Evolutionary conservation across 2,797 vertebrate species (phyloP), one percentile per base, ranked within the genome.

Genomic region (Dromococcyx pavoninus): DNA sequence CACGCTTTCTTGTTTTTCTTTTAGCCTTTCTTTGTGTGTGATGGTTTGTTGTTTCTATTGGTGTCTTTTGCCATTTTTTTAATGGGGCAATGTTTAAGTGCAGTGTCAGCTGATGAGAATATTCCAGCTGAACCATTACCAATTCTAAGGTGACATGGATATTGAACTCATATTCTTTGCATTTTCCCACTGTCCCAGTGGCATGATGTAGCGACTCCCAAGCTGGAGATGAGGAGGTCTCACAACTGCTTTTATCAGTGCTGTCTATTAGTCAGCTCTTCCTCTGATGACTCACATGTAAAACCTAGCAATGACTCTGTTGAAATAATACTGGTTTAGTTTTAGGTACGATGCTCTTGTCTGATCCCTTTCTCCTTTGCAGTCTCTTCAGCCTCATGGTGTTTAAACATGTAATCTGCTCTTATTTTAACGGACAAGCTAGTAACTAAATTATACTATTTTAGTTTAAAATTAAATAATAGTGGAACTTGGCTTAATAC

Each of bases 101-200:
- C 13, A 30, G 41, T 16, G 16, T 79, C 35, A 57, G 11, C 35
- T 25, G 44, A 24, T 80, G 37, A 58, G 50, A 70, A 6, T 64
- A 46, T 80, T 80, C 24, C 56, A 69, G 12, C 41, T 37, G 57
- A 74, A 80, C 30, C 43, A 30, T 39, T 70, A 32, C n/a, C 37
- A 27, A 8, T 51, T 74, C 24, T 70, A 57, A 70, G 64, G 23
- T 70, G 56, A 62, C 3, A 11, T 17, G 37, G 43, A 56, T 21
- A 41, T 44, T 16, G 70, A 51, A 23, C 64, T 56, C 2, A 33
- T 16, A 16, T 56, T 57, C 27, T 64, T 35, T 27, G 12, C n/a
- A 16, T 35, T 19, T 4, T 5, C 4, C 3, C 15, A 9, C 44
- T 44, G 17, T 13, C 9, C 3, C 9, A 8, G 3, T 3, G 28